Conservation (phyloP, 2,888 invertebrate genomes). For the Ommatoiulus sabulosus region DNA sequence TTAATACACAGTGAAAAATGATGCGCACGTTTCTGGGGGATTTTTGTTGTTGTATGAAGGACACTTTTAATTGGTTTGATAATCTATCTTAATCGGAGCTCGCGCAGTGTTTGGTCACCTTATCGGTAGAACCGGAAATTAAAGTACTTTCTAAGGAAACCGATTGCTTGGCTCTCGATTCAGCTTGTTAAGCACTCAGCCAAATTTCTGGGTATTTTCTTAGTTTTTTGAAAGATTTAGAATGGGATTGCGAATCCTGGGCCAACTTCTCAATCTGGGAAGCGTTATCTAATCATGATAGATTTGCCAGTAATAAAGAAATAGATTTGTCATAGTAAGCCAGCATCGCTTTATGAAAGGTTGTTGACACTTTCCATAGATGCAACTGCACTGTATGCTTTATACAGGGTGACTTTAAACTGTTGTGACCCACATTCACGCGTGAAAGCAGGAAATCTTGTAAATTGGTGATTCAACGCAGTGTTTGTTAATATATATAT, state of each 20-base stretch:
- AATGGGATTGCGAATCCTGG: too few species aligned
- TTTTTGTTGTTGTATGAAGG: too few species aligned
- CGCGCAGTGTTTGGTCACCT: background rate
- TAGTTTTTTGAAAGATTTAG: too few species aligned
- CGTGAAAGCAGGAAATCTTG: background rate
- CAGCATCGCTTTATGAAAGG: constrained; percentile 2
- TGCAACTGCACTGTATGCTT: background rate
- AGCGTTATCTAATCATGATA: background rate
- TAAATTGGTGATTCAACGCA: background rate
- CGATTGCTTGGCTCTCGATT: too few species aligned
- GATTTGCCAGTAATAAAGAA: background rate
- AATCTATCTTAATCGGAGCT: background rate
- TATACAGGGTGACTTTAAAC: background rate
- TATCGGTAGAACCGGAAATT: background rate
- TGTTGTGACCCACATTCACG: background rate
- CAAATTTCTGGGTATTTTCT: too few species aligned
- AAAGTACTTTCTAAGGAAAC: background rate
- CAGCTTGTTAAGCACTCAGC: background rate
- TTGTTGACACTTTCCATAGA: constrained; percentile 35
- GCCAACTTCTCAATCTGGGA: background rate
- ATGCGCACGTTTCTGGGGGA: background rate
- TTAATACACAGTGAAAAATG: background rate
- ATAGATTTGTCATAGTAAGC: background rate
- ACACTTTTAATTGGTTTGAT: too few species aligned
- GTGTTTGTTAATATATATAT: too few species aligned